phyloP scores from a whole-genome alignment of 2,113 vertebrate species.

The Lutjanus erythropterus region DNA sequence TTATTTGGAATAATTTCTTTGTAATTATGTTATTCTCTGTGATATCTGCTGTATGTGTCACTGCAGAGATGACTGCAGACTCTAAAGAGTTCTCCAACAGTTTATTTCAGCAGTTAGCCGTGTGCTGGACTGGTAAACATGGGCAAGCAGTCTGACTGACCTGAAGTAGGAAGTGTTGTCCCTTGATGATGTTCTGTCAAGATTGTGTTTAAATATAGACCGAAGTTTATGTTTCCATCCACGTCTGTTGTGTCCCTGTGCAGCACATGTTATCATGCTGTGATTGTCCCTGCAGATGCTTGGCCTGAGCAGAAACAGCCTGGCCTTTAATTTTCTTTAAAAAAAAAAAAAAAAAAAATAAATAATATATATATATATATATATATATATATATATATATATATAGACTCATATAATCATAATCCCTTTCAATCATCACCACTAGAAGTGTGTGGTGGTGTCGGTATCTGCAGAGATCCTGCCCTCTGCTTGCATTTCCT shows the following conservation, averaged over 20 bases:
- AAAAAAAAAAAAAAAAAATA: too few species aligned
- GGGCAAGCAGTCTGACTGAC: constrained; percentile 19
- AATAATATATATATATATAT: too few species aligned
- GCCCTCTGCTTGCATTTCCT: too few species aligned
- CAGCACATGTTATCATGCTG: neutral
- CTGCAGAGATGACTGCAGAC: neutral
- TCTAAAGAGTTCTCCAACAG: neutral
- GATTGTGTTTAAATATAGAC: constrained; percentile 67
- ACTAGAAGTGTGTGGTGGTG: too few species aligned
- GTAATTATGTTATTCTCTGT: neutral
- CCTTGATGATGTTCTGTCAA: constrained; percentile 32
- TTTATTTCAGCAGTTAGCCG: constrained; percentile 21
- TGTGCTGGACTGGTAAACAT: constrained; percentile 20
- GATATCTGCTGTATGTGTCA: neutral
- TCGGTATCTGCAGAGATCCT: too few species aligned
- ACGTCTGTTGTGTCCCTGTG: constrained; percentile 43
- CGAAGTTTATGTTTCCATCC: constrained; percentile 58
- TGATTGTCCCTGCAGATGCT: constrained; percentile 27
- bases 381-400: too few species aligned
- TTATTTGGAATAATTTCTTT: neutral
- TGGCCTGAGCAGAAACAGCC: neutral
- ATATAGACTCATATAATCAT: too few species aligned
- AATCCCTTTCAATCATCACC: too few species aligned
- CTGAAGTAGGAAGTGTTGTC: constrained; percentile 53
- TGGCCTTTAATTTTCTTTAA: neutral